These are phyloP conservation scores for Agrochola circellaris DNA, from an alignment of 2,888 invertebrate genomes.

Conservation along the genomic window DNA sequence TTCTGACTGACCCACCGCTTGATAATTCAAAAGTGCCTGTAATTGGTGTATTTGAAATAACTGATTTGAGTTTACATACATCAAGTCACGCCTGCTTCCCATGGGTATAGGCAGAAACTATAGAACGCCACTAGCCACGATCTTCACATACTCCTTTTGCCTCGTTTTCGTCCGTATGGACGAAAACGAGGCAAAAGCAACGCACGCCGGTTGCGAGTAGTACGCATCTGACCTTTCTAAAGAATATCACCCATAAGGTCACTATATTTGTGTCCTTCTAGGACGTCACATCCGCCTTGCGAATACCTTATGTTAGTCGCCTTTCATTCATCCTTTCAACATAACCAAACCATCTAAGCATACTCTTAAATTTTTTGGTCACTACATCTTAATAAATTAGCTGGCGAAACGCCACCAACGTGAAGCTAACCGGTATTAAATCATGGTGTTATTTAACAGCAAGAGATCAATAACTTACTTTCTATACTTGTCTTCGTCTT, in stretches of 20 bases:
- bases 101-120: neutral
- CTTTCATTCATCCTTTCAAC: neutral
- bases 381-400: neutral
- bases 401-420: neutral
- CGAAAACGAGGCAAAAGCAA: too few relatives aligned
- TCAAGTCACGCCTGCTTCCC: neutral
- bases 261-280: neutral
- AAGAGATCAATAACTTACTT: slow-evolving; percentile 77
- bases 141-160: too few relatives aligned
- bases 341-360: neutral
- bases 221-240: neutral
- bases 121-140: neutral
- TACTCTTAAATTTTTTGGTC: too few relatives aligned
- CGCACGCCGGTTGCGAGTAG: neutral
- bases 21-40: too few relatives aligned
- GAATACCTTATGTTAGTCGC: too few relatives aligned
- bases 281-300: neutral
- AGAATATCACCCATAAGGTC: neutral
- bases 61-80: too few relatives aligned
- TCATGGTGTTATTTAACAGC: neutral
- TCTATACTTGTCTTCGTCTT: slow-evolving; percentile 84
- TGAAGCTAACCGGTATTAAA: neutral
- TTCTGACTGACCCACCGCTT: too few relatives aligned
- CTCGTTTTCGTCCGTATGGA: too few relatives aligned
- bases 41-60: too few relatives aligned